Conservation (phyloP, 2,888 invertebrate species). For the Amphipyra berbera region DNA sequence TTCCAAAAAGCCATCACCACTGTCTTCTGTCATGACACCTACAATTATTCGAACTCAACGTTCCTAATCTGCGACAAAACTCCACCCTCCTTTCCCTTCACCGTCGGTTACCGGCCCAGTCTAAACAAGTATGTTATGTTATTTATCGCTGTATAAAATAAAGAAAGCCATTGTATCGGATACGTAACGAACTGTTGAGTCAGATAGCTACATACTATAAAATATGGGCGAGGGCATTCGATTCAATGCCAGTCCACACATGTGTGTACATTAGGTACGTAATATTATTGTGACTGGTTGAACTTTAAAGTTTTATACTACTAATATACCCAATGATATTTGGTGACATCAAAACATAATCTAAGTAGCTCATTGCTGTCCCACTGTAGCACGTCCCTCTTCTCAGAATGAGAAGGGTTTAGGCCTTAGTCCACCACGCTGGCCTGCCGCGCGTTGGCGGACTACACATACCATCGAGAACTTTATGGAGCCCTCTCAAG, state of each 20-base stretch:
- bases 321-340: too few species aligned
- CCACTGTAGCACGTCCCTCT: too few species aligned
- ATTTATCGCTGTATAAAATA: conserved; percentile 32
- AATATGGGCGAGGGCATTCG: conserved; percentile 25
- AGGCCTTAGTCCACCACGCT: too few species aligned
- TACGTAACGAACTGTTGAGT: conserved; percentile 34
- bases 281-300: not conserved
- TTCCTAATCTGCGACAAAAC: not conserved
- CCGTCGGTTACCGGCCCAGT: not conserved
- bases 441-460: too few species aligned
- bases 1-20: too few species aligned
- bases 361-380: too few species aligned
- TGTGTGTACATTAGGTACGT: not conserved
- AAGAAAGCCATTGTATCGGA: conserved; percentile 50
- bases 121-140: conserved; percentile 25
- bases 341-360: too few species aligned
- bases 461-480: too few species aligned
- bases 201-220: conserved; percentile 10
- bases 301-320: conserved; percentile 4
- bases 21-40: too few species aligned
- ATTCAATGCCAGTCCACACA: conserved; percentile 33
- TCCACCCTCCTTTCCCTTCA: not conserved
- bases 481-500: too few species aligned
- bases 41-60: too few species aligned
- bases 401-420: too few species aligned